Evolutionary conservation across 2,797 vertebrate species (phyloP), one percentile per base, ranked within the genome.

Genomic region (Pseudochirops corinnae): DNA sequence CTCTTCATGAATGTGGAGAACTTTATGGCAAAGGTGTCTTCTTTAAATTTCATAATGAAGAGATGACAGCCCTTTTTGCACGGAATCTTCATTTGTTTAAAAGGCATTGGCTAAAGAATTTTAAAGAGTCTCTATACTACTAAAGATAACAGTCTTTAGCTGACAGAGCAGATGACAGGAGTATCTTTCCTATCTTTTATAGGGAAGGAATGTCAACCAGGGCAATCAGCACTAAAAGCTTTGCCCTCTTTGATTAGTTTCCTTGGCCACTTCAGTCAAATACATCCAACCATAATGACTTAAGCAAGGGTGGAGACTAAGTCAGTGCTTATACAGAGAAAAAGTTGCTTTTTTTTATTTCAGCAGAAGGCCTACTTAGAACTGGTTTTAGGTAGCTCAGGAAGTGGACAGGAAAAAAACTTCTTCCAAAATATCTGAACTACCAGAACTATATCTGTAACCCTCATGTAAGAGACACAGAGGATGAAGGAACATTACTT

Each of bases 381-480:
- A 16, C 56, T 93, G 9, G 3, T 93, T n/a, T 62, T 95, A 90
- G 18, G n/a, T 93, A 60, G 56, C n/a, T 21, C 11, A 52, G 29
- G 58, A 91, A 56, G 29, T 52, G 14, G 90, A 31, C 28, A 56
- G 29, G 56, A 93, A 33, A 46, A 57, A 53, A 12, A 56, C 26
- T 29, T 92, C 31, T 94, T 92, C 58, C 31, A 92, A 90, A 94
- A n/a, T 33, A 92, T 90, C 33, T 39, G 55, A 92, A 62, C 74
- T 95, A 5, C 46, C 39, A 16, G 55, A 94, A 31, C 62, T 6
- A 1, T 74, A 74, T 39, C 16, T 74, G 18, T 74, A 74, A 39
- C 14, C 16, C 2, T 74, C 67, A 39, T 21, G 67, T 39, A 74
- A 39, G 16, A 46, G 18, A 46, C 9, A 1, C 21, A 26, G 39